A percentile compares a stretch with the other conserved stretches of the same genome.
These are phyloP conservation scores for Anguilla japonica DNA, from an alignment of 2,113 vertebrate species.

Conservation along the genomic window DNA sequence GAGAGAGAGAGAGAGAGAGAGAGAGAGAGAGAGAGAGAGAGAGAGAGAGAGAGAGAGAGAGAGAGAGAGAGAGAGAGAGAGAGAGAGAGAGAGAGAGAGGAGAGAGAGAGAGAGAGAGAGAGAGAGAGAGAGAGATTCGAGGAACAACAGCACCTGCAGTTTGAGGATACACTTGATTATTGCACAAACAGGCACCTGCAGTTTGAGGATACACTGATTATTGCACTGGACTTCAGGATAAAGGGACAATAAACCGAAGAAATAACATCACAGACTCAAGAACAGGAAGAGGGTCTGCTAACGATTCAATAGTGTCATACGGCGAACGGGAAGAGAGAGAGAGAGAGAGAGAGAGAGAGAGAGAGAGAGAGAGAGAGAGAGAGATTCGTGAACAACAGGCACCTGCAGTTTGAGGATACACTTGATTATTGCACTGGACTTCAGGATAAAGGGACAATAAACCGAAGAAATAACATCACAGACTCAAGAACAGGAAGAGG, in stretches of 20 bases:
- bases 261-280: neutral
- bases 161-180: too few species aligned
- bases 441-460: slow-evolving; percentile 14
- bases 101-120: too few species aligned
- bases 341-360: slow-evolving; percentile 12
- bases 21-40: too few species aligned
- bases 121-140: too few species aligned
- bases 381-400: slow-evolving; percentile 19
- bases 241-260: slow-evolving; percentile 13
- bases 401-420: neutral
- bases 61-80: too few species aligned
- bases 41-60: too few species aligned
- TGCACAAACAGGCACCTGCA: slow-evolving; percentile 10
- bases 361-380: neutral
- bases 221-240: slow-evolving; percentile 2
- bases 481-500: neutral
- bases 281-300: neutral
- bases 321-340: slow-evolving; percentile 4
- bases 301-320: slow-evolving; percentile 1
- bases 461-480: neutral
- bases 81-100: too few species aligned
- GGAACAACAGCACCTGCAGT: too few species aligned
- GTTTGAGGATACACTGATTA: neutral
- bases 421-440: neutral
- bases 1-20: neutral